These are phyloP conservation scores for Onychostoma macrolepis DNA, from an alignment of 2,113 vertebrate genomes.

Conservation along the genomic window DNA sequence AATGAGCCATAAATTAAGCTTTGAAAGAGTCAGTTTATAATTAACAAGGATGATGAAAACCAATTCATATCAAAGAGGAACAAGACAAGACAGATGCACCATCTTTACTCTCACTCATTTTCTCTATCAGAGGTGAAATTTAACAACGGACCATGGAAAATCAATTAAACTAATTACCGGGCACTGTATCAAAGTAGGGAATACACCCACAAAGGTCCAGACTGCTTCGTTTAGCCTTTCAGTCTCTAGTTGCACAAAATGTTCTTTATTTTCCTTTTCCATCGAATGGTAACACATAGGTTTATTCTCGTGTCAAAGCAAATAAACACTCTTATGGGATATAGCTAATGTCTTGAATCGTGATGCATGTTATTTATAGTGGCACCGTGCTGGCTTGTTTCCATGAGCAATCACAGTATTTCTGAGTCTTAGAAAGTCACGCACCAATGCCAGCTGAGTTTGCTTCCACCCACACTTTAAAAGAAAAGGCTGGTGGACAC, in stretches of 20 bases:
- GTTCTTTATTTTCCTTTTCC: background rate
- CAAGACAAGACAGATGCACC: background rate
- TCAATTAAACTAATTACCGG: slow-evolving; percentile 12
- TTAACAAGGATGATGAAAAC: slow-evolving; percentile 21
- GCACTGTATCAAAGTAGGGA: background rate
- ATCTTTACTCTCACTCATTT: slow-evolving; percentile 6
- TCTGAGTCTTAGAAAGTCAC: slow-evolving; percentile 22
- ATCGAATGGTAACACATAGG: background rate
- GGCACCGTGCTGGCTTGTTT: slow-evolving; percentile 8
- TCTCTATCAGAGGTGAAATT: background rate
- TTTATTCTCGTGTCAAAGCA: background rate
- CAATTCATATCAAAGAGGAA: slow-evolving; percentile 20
- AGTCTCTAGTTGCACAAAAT: background rate
- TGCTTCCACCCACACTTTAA: slow-evolving; percentile 19
- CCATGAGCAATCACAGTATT: slow-evolving; percentile 25
- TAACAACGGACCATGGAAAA: background rate
- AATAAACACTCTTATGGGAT: background rate
- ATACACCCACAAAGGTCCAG: background rate
- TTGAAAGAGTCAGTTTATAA: background rate
- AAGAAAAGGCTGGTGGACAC: background rate
- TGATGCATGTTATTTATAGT: slow-evolving; percentile 27
- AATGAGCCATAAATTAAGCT: slow-evolving; percentile 1
- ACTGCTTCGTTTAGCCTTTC: background rate
- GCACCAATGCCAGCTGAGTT: slow-evolving; percentile 32
- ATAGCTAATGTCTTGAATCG: slow-evolving; percentile 6